Base-by-base conservation (phyloP, 1,140 invertebrate genomes). In the Cyclina sinensis region DNA sequence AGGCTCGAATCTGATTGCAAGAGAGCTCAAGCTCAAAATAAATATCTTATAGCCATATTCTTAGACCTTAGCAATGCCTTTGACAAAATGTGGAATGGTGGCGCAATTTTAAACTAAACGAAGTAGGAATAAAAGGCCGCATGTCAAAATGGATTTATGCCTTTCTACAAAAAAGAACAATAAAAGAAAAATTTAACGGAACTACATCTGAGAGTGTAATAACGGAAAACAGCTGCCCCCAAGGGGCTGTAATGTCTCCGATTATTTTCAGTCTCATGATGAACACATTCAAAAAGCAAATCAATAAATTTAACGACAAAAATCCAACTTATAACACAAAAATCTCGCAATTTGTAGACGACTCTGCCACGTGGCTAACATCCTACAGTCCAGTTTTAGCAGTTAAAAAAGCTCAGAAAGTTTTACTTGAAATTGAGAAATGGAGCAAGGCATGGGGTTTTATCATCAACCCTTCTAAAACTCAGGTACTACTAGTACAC, bases 261-360 rank as follows among this genome's bases (percentile, higher is more conserved):
- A 79, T 79, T 24, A 79, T 79, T 21, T 79, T 79, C 48, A n/a
- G 32, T 32, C 39, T 79, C 7, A 30, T 51, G 21, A 79, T 79
- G 74, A 79, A 79, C 30, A 48, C 43, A 30, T 43, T 79, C 16
- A 30, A 51, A 16, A 24, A 1, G 21, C 14, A 21, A 24, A 54
- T 79, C 16, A 9, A 46, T 16, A 51, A 54, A 12, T 30, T 39
- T 51, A 79, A 54, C n/a, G 7, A 30, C 39, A 21, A 48, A 48
- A 48, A 79, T 18, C 48, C 1, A 39, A 79, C 37, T 0, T 27
- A 12, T 5, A 46, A 32, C 3, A 27, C 39, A 21, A 16, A 79
- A 51, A 3, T 79, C 16, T 79, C 37, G 21, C 74, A 39, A 5
- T 76, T 39, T 37, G 73, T 76, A 18, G 73, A 76, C 4, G 73